Conservation (phyloP, 2,888 invertebrate genomes). For the Petrolisthes cinctipes region DNA sequence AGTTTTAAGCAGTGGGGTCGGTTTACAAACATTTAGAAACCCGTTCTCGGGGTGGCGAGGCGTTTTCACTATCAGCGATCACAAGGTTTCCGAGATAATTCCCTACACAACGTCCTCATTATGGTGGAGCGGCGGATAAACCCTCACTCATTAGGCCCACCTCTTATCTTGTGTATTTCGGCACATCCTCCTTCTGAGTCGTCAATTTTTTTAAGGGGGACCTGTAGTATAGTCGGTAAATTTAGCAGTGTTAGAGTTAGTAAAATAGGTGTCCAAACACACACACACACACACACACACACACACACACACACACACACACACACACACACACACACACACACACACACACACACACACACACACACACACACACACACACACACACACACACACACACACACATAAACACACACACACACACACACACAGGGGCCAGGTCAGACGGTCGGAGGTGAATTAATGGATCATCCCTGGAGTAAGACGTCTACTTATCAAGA, state of each 20-base stretch:
- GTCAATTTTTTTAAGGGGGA: not conserved
- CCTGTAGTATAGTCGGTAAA: too few species aligned
- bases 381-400: not conserved
- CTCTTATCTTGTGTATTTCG: constrained; percentile 22
- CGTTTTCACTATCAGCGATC: constrained; percentile 11
- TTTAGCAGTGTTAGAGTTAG: too few species aligned
- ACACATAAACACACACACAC: too few species aligned
- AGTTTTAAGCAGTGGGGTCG: not conserved
- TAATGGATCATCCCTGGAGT: constrained; percentile 12
- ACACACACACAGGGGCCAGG: too few species aligned
- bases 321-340: too few species aligned
- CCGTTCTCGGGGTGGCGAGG: constrained; percentile 2
- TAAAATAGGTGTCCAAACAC: too few species aligned
- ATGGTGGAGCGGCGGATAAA: constrained; percentile 14
- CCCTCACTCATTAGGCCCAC: constrained; percentile 12
- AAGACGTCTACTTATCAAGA: constrained; percentile 26
- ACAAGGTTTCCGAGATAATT: constrained; percentile 23
- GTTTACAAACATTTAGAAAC: constrained; percentile 31
- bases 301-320: too few species aligned
- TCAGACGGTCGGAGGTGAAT: not conserved
- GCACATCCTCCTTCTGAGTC: not conserved
- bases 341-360: not conserved
- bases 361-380: not conserved
- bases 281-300: too few species aligned
- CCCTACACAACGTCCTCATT: constrained; percentile 17